These are phyloP conservation scores for Harpagoxenus sublaevis DNA, from an alignment of 2,888 invertebrate species.

Conservation along the genomic window DNA sequence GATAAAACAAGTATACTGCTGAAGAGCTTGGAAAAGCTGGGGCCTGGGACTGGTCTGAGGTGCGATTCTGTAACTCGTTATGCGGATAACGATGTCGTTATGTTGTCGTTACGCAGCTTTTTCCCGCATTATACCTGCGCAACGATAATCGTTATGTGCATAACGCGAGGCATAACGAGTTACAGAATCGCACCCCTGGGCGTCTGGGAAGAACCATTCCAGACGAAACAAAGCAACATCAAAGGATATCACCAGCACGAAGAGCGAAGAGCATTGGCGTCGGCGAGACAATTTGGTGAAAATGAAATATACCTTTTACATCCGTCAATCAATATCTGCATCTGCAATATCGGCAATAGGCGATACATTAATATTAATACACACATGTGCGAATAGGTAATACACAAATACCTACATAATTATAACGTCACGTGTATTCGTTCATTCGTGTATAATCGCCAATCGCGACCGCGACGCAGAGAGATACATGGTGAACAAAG, in stretches of 20 bases:
- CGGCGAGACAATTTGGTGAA: neutral
- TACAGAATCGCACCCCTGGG: no score
- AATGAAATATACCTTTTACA: neutral
- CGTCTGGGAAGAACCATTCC: neutral
- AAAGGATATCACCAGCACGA: neutral
- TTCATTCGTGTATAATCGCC: neutral
- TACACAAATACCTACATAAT: neutral
- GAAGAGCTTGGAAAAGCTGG: no score
- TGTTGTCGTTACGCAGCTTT: no score
- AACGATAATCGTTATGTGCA: no score
- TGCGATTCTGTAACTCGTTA: no score
- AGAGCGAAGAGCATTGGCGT: neutral
- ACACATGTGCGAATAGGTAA: neutral
- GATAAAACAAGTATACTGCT: slow-evolving; percentile 7
- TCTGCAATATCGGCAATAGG: neutral
- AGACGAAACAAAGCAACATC: neutral
- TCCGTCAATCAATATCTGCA: neutral
- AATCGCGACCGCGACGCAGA: neutral
- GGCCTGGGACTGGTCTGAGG: no score
- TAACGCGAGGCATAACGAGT: no score
- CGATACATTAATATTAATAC: neutral
- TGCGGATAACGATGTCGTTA: no score
- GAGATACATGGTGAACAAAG: neutral
- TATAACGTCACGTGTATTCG: neutral
- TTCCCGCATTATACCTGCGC: no score